Evolutionary conservation across 2,888 invertebrate genomes (phyloP), one percentile per base, ranked within the genome.

Genomic region (Parapristionchus giblindavisi): DNA sequence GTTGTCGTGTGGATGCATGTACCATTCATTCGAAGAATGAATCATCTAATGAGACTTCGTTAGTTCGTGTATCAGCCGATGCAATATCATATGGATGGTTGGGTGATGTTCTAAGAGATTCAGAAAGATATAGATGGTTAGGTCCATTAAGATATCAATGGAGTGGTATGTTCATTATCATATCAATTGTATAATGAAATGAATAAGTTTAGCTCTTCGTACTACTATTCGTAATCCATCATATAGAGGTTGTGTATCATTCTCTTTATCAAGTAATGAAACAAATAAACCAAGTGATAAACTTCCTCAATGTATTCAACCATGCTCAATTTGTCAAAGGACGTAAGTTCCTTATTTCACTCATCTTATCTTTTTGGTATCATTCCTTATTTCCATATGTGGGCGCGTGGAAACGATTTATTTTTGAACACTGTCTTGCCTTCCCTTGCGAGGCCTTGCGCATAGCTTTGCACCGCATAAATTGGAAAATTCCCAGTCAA

Each of bases 21-120:
- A 92, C 93, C 74, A 92, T 94, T 11, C 92, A 92, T 87, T 90
- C 90, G 83, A 87, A 85, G 70, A 91, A 91, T 73, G 90, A 90
- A 58, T 48, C 38, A 24, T 56, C 11, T n/a, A n/a, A n/a, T n/a
- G 36, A 79, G 77, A 70, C 88, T 93, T n/a, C n/a, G n/a, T n/a
- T n/a, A 61, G 88, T 92, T 48, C 90, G 92, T 74, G 91, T 93
- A 81, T 93, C 92, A 85, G 92, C 93, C 24, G 93, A 93, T 81
- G 92, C 93, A 63, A 90, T 94, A 78, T 93, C 93, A 77, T 94
- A 94, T 88, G 94, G 94, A 1, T 94, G 93, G 89, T 91, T 94
- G 84, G 94, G 94, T 2, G 94, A 94, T 89, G 92, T 93, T 51
- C 91, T 94, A 29, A 90, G 91, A 77, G 92, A 93, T 84, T 94